phyloP scores from a whole-genome alignment of 1,140 invertebrate species.

The Harpegnathos saltator region DNA sequence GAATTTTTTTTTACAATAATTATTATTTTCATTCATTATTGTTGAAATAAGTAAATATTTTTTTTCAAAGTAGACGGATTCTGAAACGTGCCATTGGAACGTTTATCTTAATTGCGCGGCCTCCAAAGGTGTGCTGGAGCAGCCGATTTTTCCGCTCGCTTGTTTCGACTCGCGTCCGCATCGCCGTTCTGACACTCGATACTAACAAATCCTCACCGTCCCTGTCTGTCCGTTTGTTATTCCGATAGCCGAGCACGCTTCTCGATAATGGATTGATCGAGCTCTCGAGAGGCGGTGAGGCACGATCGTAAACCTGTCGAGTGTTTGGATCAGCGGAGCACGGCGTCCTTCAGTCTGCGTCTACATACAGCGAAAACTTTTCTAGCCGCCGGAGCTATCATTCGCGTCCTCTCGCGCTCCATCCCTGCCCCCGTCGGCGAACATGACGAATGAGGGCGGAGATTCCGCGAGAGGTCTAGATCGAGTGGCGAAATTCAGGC shows the following conservation, averaged over 20 bases:
- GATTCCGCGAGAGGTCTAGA: conserved; percentile 21
- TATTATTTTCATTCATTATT: too few species aligned
- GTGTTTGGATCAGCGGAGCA: conserved; percentile 10
- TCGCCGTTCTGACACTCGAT: background rate
- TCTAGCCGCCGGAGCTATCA: conserved; percentile 13
- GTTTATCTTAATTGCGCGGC: too few species aligned
- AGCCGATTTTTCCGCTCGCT: too few species aligned
- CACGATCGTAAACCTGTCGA: conserved; percentile 30
- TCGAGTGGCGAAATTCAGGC: conserved; percentile 32
- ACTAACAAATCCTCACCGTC: background rate
- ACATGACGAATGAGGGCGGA: conserved; percentile 45
- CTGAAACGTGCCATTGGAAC: too few species aligned
- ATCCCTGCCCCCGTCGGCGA: conserved; percentile 44
- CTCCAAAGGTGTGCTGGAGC: too few species aligned
- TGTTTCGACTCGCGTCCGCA: background rate
- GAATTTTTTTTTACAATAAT: too few species aligned
- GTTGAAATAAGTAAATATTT: too few species aligned
- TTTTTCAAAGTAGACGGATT: too few species aligned
- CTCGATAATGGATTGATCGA: conserved; percentile 43
- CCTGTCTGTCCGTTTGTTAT: conserved; percentile 11
- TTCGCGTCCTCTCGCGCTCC: conserved; percentile 65
- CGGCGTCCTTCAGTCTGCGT: background rate
- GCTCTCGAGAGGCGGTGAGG: conserved; percentile 16
- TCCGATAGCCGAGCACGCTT: conserved; percentile 1
- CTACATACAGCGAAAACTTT: conserved; percentile 30